Evolutionary conservation across 2,888 invertebrate species (phyloP), one percentile per base, ranked within the genome.

Genomic region (Andrena camellia): DNA sequence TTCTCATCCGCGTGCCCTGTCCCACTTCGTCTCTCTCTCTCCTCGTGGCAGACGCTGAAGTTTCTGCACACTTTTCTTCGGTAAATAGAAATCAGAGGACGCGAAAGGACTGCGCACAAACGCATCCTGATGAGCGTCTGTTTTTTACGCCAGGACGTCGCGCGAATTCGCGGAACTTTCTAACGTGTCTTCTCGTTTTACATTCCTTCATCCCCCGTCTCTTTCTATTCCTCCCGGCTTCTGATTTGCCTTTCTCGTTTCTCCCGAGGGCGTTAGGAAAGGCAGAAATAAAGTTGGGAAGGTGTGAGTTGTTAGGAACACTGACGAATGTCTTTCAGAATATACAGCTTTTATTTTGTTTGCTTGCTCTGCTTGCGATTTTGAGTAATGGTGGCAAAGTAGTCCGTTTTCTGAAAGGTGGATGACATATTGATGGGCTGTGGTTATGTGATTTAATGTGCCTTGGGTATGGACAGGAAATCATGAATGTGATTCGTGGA

Each of bases 21-120:
- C 29, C 13, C 57, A 6, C 60, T 64, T n/a, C n/a, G 35, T 62
- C 23, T 8, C 48, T 35, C 8, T 35, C 48, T 29, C 33, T 70
- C 29, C 42, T 35, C 31, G 7, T n/a, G 7, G 64, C 10, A n/a
- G 23, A 48, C 23, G 26, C 29, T 29, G 26, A 62, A 70, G 60
- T 54, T 75, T 23, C 71, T 26, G 68, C 70, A 60, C 72, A 73
- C 69, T 75, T 78, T 78, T 50, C 13, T 63, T 80, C 57, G 69
- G 79, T 59, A 82, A 78, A 88, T 54, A 86, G 71, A 81, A 87
- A 87, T 88, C 88, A 88, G 70, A 29, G 63, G 63, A 64, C 60
- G 59, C 74, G 73, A 52, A 70, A 67, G 59, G 57, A 76, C 68
- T 57, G 8, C 33, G 68, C 80, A 76, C 81, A 79, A 81, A 77